Percentiles rank a stretch among this genome's conserved stretches.
Conservation (phyloP, 2,888 invertebrate species). For the Archips crataeganus region DNA sequence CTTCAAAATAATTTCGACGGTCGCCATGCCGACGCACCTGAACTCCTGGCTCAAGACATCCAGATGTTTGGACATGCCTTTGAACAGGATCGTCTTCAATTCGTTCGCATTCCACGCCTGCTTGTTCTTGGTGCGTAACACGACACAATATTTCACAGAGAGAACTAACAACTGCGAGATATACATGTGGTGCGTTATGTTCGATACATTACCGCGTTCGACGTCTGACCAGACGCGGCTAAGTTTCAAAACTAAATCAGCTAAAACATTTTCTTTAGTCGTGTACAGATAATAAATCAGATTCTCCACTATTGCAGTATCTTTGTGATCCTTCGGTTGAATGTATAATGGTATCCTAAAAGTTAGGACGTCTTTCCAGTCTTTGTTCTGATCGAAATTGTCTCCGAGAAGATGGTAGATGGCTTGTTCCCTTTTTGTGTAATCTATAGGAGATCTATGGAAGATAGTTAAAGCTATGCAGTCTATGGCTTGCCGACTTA, state of each 20-base stretch:
- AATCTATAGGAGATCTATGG: constrained; percentile 77
- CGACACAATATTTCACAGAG: constrained; percentile 79
- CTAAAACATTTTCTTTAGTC: constrained; percentile 60
- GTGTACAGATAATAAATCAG: constrained; percentile 87
- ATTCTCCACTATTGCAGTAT: constrained; percentile 83
- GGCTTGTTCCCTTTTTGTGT: constrained; percentile 65
- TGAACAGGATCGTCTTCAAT: constrained; percentile 84
- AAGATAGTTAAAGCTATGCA: constrained; percentile 85
- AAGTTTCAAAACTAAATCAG: constrained; percentile 82
- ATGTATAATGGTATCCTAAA: constrained; percentile 70
- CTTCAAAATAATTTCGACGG: constrained; percentile 88
- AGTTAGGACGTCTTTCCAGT: constrained; percentile 89
- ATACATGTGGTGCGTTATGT: constrained; percentile 89
- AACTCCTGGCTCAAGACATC: constrained; percentile 87
- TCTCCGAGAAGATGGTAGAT: constrained; percentile 82
- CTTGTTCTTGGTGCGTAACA: constrained; percentile 60
- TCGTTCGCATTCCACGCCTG: constrained; percentile 62
- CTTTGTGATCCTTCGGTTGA: constrained; percentile 86
- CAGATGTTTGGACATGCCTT: constrained; percentile 89
- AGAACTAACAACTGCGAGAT: constrained; percentile 88
- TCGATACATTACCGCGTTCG: constrained; percentile 86
- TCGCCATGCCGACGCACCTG: constrained; percentile 90
- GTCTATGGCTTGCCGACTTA: constrained; percentile 87
- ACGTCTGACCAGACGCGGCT: constrained; percentile 89
- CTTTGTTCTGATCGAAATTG: constrained; percentile 75